Conservation (phyloP, 2,888 invertebrate species). For the Malthinus flaveolus region DNA sequence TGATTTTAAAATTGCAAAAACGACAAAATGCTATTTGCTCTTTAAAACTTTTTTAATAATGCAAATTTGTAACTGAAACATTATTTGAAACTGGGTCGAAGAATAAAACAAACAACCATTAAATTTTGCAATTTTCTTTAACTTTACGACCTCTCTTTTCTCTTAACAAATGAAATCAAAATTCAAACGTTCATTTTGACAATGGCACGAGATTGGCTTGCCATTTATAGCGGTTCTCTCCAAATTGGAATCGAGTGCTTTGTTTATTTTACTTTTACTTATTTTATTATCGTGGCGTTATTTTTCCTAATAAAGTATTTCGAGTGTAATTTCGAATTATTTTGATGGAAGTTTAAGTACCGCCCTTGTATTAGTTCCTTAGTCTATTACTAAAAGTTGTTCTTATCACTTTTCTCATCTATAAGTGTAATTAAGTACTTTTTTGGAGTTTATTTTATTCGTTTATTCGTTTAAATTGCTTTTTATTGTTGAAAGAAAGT, state of each 20-base stretch:
- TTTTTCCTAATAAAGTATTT: not conserved
- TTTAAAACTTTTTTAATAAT: not conserved
- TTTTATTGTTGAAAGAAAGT: conserved; percentile 8
- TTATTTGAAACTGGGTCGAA: conserved; percentile 20
- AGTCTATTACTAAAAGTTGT: conserved; percentile 1
- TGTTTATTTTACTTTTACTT: not conserved
- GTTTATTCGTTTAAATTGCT: conserved; percentile 10
- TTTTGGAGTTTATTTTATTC: not conserved
- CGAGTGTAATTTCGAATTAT: not conserved
- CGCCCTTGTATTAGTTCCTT: not conserved
- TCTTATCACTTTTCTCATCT: conserved; percentile 12
- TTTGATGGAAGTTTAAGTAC: conserved; percentile 3
- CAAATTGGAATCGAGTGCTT: conserved; percentile 1
- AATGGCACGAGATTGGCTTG: not conserved
- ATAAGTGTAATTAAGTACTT: conserved; percentile 8
- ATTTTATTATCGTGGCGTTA: conserved; percentile 5
- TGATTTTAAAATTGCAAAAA: not conserved
- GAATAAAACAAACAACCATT: conserved; percentile 20
- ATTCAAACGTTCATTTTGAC: conserved; percentile 2
- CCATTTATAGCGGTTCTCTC: not conserved
- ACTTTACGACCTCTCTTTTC: conserved; percentile 18
- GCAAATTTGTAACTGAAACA: not conserved
- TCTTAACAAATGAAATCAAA: conserved; percentile 18
- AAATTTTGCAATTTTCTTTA: conserved; percentile 9
- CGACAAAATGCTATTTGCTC: not conserved